These are phyloP conservation scores for Pseudomyrmex flavicornis DNA, from an alignment of 1,140 invertebrate species.

Conservation along the genomic window DNA sequence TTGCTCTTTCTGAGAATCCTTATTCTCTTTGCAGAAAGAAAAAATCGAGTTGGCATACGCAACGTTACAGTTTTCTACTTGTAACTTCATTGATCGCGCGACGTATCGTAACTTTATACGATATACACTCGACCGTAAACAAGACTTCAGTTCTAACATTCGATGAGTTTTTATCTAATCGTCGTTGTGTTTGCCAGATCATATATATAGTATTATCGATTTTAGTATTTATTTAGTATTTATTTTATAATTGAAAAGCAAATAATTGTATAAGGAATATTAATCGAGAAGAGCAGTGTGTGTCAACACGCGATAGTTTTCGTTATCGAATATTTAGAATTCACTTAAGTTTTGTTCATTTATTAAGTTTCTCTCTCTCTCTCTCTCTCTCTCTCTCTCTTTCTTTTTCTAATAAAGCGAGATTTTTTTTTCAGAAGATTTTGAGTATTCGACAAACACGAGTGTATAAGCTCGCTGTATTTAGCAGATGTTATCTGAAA, in stretches of 20 bases:
- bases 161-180: slow-evolving; percentile 35
- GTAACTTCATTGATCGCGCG: neutral
- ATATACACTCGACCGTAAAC: neutral
- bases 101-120: neutral
- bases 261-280: slow-evolving; percentile 1
- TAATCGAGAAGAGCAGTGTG: too few relatives aligned
- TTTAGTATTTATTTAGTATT: neutral
- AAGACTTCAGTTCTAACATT: neutral
- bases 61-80: neutral
- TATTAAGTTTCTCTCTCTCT: too few relatives aligned
- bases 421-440: neutral
- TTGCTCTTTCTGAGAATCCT: neutral
- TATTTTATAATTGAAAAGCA: neutral
- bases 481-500: slow-evolving; percentile 5
- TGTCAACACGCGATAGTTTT: too few relatives aligned
- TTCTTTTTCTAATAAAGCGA: too few relatives aligned
- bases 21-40: neutral
- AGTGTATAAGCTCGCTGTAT: neutral
- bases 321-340: too few relatives aligned
- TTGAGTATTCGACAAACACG: neutral
- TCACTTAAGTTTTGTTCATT: too few relatives aligned
- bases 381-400: too few relatives aligned
- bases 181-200: neutral
- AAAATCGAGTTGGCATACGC: neutral
- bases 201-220: neutral